phyloP scores from a whole-genome alignment of 2,797 vertebrate species.

The Amphiprion clarkii region DNA sequence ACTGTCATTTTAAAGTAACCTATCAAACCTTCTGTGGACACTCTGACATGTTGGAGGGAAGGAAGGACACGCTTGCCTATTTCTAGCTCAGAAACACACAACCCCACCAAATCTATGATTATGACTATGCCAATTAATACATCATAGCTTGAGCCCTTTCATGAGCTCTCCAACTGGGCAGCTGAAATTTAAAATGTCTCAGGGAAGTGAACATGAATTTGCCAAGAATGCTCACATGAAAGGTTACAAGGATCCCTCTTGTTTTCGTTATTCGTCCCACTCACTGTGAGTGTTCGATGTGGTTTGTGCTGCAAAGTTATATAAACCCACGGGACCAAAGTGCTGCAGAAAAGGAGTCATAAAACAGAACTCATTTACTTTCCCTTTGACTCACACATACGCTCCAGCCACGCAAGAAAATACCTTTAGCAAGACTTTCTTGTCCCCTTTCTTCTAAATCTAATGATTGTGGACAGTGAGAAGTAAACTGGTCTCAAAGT shows the following conservation, averaged over 20 bases:
- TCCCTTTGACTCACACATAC: slow-evolving; percentile 65
- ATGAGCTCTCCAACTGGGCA: slow-evolving; percentile 57
- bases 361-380: slow-evolving; percentile 70
- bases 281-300: slow-evolving; percentile 68
- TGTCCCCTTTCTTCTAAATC: slow-evolving; percentile 49
- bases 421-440: slow-evolving; percentile 51
- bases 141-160: slow-evolving; percentile 55
- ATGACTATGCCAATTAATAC: slow-evolving; percentile 53
- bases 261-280: slow-evolving; percentile 68
- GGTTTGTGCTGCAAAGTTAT: slow-evolving; percentile 65
- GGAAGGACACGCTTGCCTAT: slow-evolving; percentile 6
- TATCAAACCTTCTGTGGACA: slow-evolving; percentile 15
- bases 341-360: slow-evolving; percentile 63
- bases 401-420: slow-evolving; percentile 62
- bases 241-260: slow-evolving; percentile 69
- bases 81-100: slow-evolving; percentile 36
- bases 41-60: not conserved
- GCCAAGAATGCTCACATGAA: slow-evolving; percentile 76
- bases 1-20: slow-evolving; percentile 6
- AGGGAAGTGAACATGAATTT: slow-evolving; percentile 59
- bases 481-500: slow-evolving; percentile 57
- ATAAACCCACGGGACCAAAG: slow-evolving; percentile 65
- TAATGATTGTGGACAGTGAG: slow-evolving; percentile 64
- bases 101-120: slow-evolving; percentile 31
- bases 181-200: slow-evolving; percentile 62